Percentiles rank a stretch among this genome's conserved stretches.
phyloP scores from a whole-genome alignment of 2,888 invertebrate species.

The Carterocephalus palaemon region DNA sequence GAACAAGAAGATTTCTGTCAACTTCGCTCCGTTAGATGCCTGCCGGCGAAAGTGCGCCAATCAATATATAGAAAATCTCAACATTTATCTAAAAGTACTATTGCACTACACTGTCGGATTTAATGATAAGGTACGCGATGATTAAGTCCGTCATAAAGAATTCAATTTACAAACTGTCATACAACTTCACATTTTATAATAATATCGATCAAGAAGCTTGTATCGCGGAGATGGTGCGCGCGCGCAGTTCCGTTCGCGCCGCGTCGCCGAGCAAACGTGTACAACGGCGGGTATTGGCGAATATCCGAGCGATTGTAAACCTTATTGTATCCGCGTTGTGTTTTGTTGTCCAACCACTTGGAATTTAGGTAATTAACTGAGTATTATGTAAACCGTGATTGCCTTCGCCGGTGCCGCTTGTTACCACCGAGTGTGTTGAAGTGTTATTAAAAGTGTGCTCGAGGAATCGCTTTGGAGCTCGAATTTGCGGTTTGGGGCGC shows the following conservation, averaged over 20 bases:
- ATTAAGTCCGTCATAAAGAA: not conserved
- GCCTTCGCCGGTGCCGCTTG: slow-evolving; percentile 9
- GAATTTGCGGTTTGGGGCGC: slow-evolving; percentile 5
- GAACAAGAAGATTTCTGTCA: not conserved
- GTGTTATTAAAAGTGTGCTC: slow-evolving; percentile 18
- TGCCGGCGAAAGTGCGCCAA: too few species aligned
- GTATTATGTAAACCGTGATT: slow-evolving; percentile 22
- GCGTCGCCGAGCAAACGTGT: slow-evolving; percentile 45
- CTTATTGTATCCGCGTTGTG: slow-evolving; percentile 47
- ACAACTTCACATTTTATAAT: slow-evolving; percentile 2
- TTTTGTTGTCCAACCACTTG: slow-evolving; percentile 24
- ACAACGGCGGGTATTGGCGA: slow-evolving; percentile 30
- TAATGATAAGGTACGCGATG: not conserved
- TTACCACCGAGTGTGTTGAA: slow-evolving; percentile 8
- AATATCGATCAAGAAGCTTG: slow-evolving; percentile 20
- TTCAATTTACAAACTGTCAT: not conserved
- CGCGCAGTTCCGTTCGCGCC: slow-evolving; percentile 48
- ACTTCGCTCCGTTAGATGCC: too few species aligned
- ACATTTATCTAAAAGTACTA: too few species aligned
- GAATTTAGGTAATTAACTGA: slow-evolving; percentile 29
- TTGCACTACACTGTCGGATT: too few species aligned
- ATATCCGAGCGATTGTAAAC: slow-evolving; percentile 62
- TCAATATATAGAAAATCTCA: too few species aligned
- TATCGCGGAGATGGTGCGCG: slow-evolving; percentile 28
- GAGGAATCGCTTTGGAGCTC: slow-evolving; percentile 1